phyloP scores from a whole-genome alignment of 2,113 vertebrate species.

The Microtus richardsoni region DNA sequence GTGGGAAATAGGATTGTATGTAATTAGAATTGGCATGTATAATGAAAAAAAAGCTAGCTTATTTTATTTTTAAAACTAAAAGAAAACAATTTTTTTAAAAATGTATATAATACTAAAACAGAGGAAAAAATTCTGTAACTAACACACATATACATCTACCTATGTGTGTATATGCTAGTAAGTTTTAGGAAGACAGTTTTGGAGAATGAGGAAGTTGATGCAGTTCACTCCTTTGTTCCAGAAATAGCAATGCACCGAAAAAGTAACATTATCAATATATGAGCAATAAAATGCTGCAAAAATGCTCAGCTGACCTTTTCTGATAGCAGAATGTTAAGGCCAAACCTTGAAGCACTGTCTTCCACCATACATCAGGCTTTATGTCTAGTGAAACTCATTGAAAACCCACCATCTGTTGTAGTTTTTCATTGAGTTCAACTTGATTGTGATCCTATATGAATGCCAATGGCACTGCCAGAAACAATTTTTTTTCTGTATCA shows the following conservation, averaged over 20 bases:
- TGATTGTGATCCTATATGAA: conserved; percentile 14
- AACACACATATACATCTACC: background rate
- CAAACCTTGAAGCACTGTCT: background rate
- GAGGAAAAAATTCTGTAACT: background rate
- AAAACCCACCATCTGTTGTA: background rate
- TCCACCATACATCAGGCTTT: background rate
- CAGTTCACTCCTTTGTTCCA: too few species aligned
- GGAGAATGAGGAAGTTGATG: background rate
- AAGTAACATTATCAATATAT: too few species aligned
- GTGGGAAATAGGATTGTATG: too few species aligned
- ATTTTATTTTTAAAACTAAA: too few species aligned
- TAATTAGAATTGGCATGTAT: too few species aligned
- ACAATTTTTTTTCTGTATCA: conserved; percentile 17
- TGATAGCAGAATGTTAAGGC: background rate
- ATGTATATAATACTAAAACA: background rate
- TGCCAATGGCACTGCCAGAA: conserved; percentile 28
- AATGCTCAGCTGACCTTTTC: background rate
- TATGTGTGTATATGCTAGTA: background rate
- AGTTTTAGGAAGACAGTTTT: background rate
- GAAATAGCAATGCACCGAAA: background rate
- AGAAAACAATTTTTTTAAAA: background rate
- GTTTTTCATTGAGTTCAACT: conserved; percentile 26
- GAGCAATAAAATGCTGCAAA: background rate
- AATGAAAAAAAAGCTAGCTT: too few species aligned
- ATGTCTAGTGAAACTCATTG: conserved; percentile 26